Evolutionary conservation across 2,113 vertebrate species (phyloP), one percentile per base, ranked within the genome.

Genomic region (Orycteropus afer): DNA sequence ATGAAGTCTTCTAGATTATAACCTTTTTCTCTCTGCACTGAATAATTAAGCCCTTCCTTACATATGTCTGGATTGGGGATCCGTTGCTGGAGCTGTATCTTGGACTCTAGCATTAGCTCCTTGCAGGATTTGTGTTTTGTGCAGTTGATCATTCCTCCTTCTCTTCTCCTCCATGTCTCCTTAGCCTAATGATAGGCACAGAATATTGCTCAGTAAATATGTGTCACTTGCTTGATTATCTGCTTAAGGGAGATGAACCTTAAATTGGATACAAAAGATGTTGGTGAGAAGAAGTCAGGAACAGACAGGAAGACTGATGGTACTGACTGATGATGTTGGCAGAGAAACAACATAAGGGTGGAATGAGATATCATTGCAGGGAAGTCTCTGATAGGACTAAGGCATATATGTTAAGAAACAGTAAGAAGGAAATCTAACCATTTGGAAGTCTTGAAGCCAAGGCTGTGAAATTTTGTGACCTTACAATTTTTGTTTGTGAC

Each of bases 21-120:
- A 59, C 74, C 91, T 45, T 92, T 95, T 93, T 74, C 10, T 71
- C 13, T 95, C 27, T 92, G 27, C 40, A 82, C 15, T 40, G n/a
- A 12, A 25, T 40, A 49, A 10, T 7, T 53, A 81, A 94, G 8
- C 42, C 14, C 40, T 76, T 82, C n/a, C 27, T 91, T 83, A 40
- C 14, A 51, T 51, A 37, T 22, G 17, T 13, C 53, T 95, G 81
- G n/a, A 65, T 37, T 22, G 85, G 40, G 12, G 37, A 13, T n/a
- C 82, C 12, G 67, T 85, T 32, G 49, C 89, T 84, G 23, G 49
- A 53, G 29, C 25, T 83, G 0, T 80, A 59, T 13, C 27, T 82
- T 69, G 40, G 83, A 57, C 34, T 63, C 23, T 29, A 61, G 22
- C 40, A 32, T 90, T 93, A 86, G 23, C 42, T 81, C 12, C 55